Evolutionary conservation across 2,797 vertebrate species (phyloP).

Genomic region (Hypotaenidia philippensis): DNA sequence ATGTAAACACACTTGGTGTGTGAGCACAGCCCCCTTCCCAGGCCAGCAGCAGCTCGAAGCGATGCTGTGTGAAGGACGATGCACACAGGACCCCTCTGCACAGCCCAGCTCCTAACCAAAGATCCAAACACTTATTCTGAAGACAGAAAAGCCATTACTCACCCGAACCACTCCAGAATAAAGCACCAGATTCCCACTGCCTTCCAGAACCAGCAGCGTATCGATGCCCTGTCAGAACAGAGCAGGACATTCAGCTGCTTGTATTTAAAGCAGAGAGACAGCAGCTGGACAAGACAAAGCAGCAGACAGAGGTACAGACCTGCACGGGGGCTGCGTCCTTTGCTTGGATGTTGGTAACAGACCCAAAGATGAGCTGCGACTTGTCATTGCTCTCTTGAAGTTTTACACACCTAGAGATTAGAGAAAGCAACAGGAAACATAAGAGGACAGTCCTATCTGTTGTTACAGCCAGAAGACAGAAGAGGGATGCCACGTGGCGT

Average conservation of each 20-base stretch:
- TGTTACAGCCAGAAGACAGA: neutral
- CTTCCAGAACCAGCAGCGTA: conserved; percentile 92
- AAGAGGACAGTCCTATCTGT: neutral
- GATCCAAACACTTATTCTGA: neutral
- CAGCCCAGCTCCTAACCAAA: neutral
- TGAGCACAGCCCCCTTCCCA: neutral
- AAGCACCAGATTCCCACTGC: conserved; percentile 92
- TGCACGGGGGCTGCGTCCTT: conserved; percentile 93
- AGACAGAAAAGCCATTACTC: neutral
- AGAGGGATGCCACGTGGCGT: neutral
- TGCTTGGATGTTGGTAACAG: conserved; percentile 89
- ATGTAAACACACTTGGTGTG: neutral
- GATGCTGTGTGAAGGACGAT: too few species aligned
- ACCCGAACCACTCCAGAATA: conserved; percentile 95
- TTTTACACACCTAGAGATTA: conserved; percentile 90
- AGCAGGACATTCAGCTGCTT: neutral
- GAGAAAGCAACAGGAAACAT: neutral
- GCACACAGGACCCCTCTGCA: neutral
- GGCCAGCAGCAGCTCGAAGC: neutral
- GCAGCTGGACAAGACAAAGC: neutral
- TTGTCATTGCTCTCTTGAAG: conserved; percentile 94
- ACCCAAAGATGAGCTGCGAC: conserved; percentile 92
- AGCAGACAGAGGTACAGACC: conserved; percentile 74
- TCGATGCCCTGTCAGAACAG: conserved; percentile 85
- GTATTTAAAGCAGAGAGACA: neutral